Evolutionary conservation across 2,113 vertebrate genomes (phyloP).

Genomic region (Propithecus coquereli): DNA sequence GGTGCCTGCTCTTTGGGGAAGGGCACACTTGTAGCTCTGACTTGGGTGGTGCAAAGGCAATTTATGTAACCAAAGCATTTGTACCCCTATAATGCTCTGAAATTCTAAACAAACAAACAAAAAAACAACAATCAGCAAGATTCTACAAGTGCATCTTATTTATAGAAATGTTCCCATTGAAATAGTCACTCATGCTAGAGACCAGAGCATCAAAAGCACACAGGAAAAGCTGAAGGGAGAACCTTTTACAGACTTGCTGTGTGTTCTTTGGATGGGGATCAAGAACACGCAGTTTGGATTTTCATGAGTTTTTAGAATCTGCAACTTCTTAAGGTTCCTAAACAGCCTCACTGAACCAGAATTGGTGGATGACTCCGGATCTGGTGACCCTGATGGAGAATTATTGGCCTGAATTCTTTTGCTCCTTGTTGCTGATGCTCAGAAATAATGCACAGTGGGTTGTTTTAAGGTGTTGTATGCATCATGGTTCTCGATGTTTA

Average conservation of each 20-base stretch:
- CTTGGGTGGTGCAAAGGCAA: no score
- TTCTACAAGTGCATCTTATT: background rate
- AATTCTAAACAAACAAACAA: no score
- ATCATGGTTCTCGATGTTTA: background rate
- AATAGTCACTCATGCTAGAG: background rate
- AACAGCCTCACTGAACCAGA: background rate
- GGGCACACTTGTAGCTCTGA: no score
- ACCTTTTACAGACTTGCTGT: background rate
- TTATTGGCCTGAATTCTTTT: background rate
- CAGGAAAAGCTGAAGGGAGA: background rate
- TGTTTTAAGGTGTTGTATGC: background rate
- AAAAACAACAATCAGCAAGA: background rate
- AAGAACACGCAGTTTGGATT: background rate
- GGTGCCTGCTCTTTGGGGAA: no score
- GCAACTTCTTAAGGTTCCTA: background rate
- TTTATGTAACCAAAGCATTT: no score
- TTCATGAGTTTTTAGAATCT: conserved; percentile 13
- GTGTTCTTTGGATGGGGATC: background rate
- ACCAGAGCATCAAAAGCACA: background rate
- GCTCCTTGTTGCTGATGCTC: background rate
- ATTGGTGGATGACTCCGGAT: background rate
- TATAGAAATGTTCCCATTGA: background rate
- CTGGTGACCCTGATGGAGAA: background rate
- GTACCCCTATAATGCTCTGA: no score
- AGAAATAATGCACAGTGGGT: background rate